Evolutionary conservation across 1,140 invertebrate genomes (phyloP), one percentile per base, ranked within the genome.

Genomic region (Subanguina moxae): DNA sequence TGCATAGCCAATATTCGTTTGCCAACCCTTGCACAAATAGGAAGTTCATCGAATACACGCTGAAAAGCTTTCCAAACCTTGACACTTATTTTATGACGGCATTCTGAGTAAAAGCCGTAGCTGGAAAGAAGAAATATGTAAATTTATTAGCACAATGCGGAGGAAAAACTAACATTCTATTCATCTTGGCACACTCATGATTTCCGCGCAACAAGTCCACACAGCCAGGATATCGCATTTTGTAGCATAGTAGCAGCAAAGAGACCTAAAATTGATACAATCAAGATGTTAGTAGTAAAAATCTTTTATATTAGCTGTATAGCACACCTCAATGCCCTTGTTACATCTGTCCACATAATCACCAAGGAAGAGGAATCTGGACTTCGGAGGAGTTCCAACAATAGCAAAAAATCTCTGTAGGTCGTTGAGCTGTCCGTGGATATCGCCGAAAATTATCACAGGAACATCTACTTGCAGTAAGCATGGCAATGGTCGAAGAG

Each of bases 311-410:
- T 61, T 1, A 38, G 19, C 1, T 28, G 21, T 11, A 38, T 32
- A 8, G 0, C 19, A 28, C 32, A 38, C 38, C 86, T 87, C 86
- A 28, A 87, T 72, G 19, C 86, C 86, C 73, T 92, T 90, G 27
- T 23, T 17, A 21, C 68, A 68, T 11, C 68, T 68, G 38, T 70
- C 68, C 21, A 59, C 68, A 56, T 70, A 70, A 38, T 70, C 68
- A 11, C 68, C 66, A 11, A 38, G 32, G 11, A 38, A 38, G 32
- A 38, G 32, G 11, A 38, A 38, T 11, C 32, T 38, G 11, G 32
- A 5, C 11, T 38, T 38, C 32, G 32, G 32, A 38, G 32, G 32
- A 38, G 32, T 38, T 38, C 32, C 32, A 38, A 38, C 32, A 38
- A 38, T 3, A 38, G 11, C 32, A 11, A 38, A 38, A 11, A 38